Evolutionary conservation across 2,888 invertebrate genomes (phyloP).

Genomic region (Oscheius onirici): DNA sequence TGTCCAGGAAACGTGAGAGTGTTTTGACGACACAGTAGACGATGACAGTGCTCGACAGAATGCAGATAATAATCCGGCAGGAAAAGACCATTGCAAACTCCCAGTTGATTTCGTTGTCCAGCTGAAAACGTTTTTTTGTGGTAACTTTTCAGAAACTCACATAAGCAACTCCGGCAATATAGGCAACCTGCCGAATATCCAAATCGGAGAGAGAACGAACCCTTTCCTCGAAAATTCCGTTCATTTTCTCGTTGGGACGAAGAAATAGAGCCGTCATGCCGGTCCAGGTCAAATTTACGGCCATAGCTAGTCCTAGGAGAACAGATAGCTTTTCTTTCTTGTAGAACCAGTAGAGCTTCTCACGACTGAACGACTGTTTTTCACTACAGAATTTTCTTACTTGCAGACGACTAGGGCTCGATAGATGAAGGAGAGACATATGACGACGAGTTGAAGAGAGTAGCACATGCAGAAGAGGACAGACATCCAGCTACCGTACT

Average conservation of each 20-base stretch:
- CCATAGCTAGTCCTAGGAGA: not conserved
- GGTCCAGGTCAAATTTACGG: not conserved
- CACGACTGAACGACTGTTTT: not conserved
- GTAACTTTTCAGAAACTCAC: not conserved
- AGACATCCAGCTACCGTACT: not conserved
- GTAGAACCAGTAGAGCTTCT: not conserved
- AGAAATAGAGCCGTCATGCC: not conserved
- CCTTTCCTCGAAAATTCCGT: not conserved
- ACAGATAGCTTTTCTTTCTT: not conserved
- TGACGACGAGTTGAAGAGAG: constrained; percentile 1
- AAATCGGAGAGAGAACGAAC: not conserved
- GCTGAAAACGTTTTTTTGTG: not conserved
- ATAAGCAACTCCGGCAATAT: not conserved
- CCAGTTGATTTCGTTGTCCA: not conserved
- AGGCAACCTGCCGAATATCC: not conserved
- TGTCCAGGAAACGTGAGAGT: not conserved
- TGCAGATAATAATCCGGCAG: not conserved
- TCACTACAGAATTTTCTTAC: constrained; percentile 1
- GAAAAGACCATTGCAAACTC: not conserved
- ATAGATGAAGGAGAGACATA: not conserved
- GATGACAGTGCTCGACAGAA: not conserved
- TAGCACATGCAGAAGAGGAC: not conserved
- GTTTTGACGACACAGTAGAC: not conserved
- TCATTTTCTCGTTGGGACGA: not conserved
- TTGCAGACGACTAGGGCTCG: not conserved